A percentile compares a stretch with the other conserved stretches of the same genome.
Evolutionary conservation across 2,113 vertebrate genomes (phyloP).

Genomic region (Nansenia antarctica): DNA sequence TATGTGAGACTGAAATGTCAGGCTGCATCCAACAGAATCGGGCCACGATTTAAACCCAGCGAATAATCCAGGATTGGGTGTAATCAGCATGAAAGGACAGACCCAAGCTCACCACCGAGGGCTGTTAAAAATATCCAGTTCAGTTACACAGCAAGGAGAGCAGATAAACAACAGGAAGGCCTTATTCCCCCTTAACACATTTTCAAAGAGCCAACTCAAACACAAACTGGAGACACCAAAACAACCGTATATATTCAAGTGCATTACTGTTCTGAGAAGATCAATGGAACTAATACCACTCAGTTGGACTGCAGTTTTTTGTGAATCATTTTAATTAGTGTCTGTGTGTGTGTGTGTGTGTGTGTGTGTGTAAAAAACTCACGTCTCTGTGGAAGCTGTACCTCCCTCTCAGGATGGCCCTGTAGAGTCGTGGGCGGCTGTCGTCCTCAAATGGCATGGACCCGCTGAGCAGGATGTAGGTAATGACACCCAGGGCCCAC

Average conservation of each 20-base stretch:
- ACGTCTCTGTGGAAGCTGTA: constrained; percentile 65
- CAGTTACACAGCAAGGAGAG: constrained; percentile 1
- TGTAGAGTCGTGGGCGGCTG: constrained; percentile 52
- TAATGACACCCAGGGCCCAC: constrained; percentile 69
- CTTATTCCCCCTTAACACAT: constrained; percentile 10
- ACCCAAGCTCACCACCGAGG: constrained; percentile 37
- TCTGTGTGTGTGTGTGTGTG: not conserved
- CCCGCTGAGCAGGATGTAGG: constrained; percentile 66
- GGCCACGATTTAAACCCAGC: constrained; percentile 44
- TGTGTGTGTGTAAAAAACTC: constrained; percentile 27
- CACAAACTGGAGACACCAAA: constrained; percentile 17
- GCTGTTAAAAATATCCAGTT: constrained; percentile 57
- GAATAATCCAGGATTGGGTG: constrained; percentile 64
- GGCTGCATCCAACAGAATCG: constrained; percentile 42
- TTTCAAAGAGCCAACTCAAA: constrained; percentile 26
- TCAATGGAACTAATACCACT: not conserved
- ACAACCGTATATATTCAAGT: constrained; percentile 27
- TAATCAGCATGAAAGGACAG: constrained; percentile 67
- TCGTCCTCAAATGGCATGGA: constrained; percentile 69
- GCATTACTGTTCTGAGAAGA: constrained; percentile 4
- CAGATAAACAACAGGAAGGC: not conserved
- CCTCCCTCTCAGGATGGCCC: constrained; percentile 60
- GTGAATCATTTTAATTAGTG: not conserved
- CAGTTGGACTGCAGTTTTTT: too few species aligned
- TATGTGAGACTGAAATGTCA: constrained; percentile 65